Percentiles rank a stretch among this genome's conserved stretches.
Conservation (phyloP, 2,797 vertebrate genomes). For the Rhincodon typus region DNA sequence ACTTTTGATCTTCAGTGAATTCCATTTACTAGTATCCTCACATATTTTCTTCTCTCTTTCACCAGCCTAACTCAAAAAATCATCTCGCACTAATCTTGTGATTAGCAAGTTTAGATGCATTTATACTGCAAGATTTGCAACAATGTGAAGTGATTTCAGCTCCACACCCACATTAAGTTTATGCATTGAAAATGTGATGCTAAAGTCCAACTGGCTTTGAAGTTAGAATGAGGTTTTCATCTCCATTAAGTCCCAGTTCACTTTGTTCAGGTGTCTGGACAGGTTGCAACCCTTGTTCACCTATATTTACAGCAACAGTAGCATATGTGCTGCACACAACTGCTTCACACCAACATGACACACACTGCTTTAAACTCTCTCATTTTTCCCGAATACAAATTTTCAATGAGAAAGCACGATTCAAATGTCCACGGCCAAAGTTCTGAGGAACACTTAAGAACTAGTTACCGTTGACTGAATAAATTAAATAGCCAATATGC, state of each 20-base stretch:
- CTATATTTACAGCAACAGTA: neutral
- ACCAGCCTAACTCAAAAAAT: neutral
- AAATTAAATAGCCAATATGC: neutral
- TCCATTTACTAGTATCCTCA: neutral
- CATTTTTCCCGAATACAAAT: neutral
- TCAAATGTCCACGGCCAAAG: neutral
- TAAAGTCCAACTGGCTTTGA: neutral
- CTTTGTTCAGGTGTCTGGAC: neutral
- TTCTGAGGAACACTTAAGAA: neutral
- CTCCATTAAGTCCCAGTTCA: neutral
- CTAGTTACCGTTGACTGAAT: neutral
- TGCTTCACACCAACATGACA: neutral
- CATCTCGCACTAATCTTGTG: neutral
- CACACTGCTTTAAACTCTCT: neutral
- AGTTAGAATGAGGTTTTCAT: neutral
- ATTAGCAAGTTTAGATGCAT: neutral
- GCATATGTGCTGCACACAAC: neutral
- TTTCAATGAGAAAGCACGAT: neutral
- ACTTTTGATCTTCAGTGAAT: neutral
- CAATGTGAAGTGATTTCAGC: neutral
- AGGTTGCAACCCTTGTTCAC: neutral
- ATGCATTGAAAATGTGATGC: neutral
- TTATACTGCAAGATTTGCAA: neutral
- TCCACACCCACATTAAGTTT: neutral
- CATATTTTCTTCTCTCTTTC: neutral